Evolutionary conservation across 2,797 vertebrate genomes (phyloP).

Genomic region (Parambassis ranga): DNA sequence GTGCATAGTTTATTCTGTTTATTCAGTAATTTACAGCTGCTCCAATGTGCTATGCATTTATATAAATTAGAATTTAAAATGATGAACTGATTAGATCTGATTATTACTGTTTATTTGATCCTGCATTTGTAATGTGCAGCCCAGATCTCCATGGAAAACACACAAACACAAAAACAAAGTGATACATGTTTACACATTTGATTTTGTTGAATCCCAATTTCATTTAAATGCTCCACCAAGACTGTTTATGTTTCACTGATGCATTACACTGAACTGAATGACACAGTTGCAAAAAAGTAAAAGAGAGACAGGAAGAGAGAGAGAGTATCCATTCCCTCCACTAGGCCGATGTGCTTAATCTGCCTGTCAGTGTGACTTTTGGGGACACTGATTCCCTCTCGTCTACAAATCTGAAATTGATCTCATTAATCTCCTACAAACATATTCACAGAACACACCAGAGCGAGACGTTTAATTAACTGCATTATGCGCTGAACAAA

Average conservation of each 20-base stretch:
- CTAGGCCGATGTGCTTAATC: slow-evolving; percentile 51
- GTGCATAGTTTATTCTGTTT: not conserved
- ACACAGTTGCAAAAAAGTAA: slow-evolving; percentile 9
- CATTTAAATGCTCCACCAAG: slow-evolving; percentile 30
- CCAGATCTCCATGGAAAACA: slow-evolving; percentile 10
- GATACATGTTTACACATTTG: slow-evolving; percentile 3
- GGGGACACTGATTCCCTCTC: slow-evolving; percentile 58
- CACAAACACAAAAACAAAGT: slow-evolving; percentile 2
- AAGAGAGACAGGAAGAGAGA: slow-evolving; percentile 10
- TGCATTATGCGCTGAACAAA: slow-evolving; percentile 37
- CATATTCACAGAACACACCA: slow-evolving; percentile 53
- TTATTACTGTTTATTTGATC: slow-evolving; percentile 37
- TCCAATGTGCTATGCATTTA: not conserved
- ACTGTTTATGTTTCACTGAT: slow-evolving; percentile 3
- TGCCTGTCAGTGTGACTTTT: slow-evolving; percentile 64
- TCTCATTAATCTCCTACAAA: slow-evolving; percentile 69
- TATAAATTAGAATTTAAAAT: slow-evolving; percentile 26
- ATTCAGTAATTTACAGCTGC: slow-evolving; percentile 14
- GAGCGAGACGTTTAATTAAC: slow-evolving; percentile 59
- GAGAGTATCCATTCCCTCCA: slow-evolving; percentile 9
- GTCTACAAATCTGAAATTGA: slow-evolving; percentile 71
- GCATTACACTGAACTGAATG: not conserved
- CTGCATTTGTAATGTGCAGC: not conserved
- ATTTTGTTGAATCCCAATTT: slow-evolving; percentile 47
- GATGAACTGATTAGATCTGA: slow-evolving; percentile 10